These are phyloP conservation scores for Rhinoderma darwinii DNA, from an alignment of 2,113 vertebrate genomes.

Conservation along the genomic window DNA sequence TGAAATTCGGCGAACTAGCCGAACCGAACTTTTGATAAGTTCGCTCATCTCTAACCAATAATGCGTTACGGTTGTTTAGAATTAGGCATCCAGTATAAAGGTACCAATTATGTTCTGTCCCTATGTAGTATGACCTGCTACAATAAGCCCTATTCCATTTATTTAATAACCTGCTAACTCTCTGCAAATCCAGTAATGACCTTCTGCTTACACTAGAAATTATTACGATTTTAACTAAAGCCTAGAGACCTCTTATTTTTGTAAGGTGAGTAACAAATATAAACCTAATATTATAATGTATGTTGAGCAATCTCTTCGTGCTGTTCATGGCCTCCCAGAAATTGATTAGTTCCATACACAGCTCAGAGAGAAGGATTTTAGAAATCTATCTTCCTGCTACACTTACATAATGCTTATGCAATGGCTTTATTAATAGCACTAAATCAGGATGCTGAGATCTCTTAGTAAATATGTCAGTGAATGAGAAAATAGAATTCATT, in stretches of 20 bases:
- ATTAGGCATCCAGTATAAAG: too few relatives aligned
- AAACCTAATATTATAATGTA: conserved; percentile 40
- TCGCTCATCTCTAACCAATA: too few relatives aligned
- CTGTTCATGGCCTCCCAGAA: conserved; percentile 27
- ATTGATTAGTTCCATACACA: conserved; percentile 48
- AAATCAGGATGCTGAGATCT: conserved; percentile 24
- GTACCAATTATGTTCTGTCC: too few relatives aligned
- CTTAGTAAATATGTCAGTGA: conserved; percentile 40
- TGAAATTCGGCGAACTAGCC: too few relatives aligned
- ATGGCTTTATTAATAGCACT: conserved; percentile 50
- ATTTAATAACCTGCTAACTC: not conserved
- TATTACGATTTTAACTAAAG: conserved; percentile 24
- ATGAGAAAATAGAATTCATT: conserved; percentile 47
- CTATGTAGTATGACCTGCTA: not conserved
- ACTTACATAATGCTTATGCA: conserved; percentile 55
- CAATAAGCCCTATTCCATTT: conserved; percentile 9
- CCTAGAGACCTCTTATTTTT: conserved; percentile 18
- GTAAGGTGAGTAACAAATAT: conserved; percentile 24
- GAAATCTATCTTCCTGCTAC: conserved; percentile 49
- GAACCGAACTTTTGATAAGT: too few relatives aligned
- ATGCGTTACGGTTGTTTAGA: too few relatives aligned
- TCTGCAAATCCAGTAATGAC: not conserved
- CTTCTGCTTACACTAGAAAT: conserved; percentile 27
- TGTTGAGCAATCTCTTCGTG: conserved; percentile 42
- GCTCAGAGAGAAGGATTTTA: conserved; percentile 45